Percentiles rank a stretch among this genome's conserved stretches.
These are phyloP conservation scores for Cardiocondyla obscurior DNA, from an alignment of 1,140 invertebrate species.

Conservation along the genomic window DNA sequence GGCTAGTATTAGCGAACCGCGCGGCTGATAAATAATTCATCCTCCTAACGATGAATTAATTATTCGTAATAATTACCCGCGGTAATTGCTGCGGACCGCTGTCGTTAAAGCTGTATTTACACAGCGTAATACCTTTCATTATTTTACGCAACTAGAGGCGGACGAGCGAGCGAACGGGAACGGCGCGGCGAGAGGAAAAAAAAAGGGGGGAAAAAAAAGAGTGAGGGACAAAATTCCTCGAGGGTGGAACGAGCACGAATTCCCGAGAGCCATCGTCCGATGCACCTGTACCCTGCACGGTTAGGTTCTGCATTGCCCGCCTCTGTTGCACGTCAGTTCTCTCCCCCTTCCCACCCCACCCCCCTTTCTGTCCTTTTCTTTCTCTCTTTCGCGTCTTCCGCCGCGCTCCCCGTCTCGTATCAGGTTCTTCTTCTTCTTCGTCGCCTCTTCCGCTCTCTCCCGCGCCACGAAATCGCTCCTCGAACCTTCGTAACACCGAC, in stretches of 20 bases:
- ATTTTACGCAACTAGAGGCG: constrained; percentile 54
- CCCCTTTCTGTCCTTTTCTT: neutral
- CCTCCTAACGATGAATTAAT: constrained; percentile 34
- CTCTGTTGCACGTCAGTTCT: constrained; percentile 60
- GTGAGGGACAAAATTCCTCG: constrained; percentile 60
- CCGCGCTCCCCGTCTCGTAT: constrained; percentile 42
- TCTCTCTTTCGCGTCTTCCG: neutral
- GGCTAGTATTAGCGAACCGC: neutral
- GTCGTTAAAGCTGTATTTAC: constrained; percentile 44
- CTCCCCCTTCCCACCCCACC: neutral
- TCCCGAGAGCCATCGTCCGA: constrained; percentile 70
- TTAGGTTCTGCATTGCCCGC: constrained; percentile 68
- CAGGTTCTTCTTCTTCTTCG: constrained; percentile 50
- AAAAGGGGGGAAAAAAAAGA: constrained; percentile 34
- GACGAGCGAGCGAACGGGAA: constrained; percentile 45
- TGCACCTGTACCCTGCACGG: constrained; percentile 69
- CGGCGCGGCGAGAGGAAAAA: constrained; percentile 13
- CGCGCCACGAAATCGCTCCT: constrained; percentile 61
- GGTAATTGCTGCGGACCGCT: constrained; percentile 20
- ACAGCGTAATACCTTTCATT: constrained; percentile 57
- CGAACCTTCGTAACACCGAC: constrained; percentile 53
- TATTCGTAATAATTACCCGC: constrained; percentile 36
- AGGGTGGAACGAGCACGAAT: constrained; percentile 72
- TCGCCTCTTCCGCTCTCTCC: constrained; percentile 50
- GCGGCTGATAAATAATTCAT: constrained; percentile 33